Evolutionary conservation across 2,888 invertebrate species (phyloP).

Genomic region (Phoronis australis): DNA sequence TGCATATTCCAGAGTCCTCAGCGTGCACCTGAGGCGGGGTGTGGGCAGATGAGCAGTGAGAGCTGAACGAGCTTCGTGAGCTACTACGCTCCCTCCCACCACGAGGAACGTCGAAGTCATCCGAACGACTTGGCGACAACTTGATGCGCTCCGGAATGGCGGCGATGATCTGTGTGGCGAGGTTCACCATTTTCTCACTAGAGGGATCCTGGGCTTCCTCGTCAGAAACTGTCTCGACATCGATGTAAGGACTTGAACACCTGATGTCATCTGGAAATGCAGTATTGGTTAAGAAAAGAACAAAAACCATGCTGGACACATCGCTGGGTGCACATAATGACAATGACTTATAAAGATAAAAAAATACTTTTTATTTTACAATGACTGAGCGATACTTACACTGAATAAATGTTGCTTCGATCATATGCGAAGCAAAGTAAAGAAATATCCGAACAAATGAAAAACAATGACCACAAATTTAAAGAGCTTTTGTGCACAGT

Average conservation of each 20-base stretch:
- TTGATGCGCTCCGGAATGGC: constrained; percentile 97
- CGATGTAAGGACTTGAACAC: constrained; percentile 31
- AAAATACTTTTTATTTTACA: too few relatives aligned
- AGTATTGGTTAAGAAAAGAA: neutral
- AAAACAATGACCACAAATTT: too few relatives aligned
- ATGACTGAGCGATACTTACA: too few relatives aligned
- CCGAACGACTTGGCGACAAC: constrained; percentile 57
- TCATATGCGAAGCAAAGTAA: too few relatives aligned
- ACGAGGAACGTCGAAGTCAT: constrained; percentile 25
- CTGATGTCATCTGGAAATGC: neutral
- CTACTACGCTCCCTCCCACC: constrained; percentile 67
- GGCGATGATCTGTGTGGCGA: constrained; percentile 97
- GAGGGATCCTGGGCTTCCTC: constrained; percentile 27
- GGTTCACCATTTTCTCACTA: constrained; percentile 57
- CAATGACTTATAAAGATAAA: too few relatives aligned
- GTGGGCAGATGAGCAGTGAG: constrained; percentile 37
- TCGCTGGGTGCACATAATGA: neutral
- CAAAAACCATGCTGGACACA: neutral
- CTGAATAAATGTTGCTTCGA: too few relatives aligned
- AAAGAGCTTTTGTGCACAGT: too few relatives aligned
- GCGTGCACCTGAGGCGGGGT: constrained; percentile 49
- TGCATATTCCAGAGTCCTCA: constrained; percentile 50
- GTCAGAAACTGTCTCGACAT: constrained; percentile 42
- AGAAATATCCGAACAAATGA: too few relatives aligned
- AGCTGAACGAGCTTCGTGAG: constrained; percentile 62